Evolutionary conservation across 2,888 invertebrate genomes (phyloP).

Genomic region (Drosophila conformis): DNA sequence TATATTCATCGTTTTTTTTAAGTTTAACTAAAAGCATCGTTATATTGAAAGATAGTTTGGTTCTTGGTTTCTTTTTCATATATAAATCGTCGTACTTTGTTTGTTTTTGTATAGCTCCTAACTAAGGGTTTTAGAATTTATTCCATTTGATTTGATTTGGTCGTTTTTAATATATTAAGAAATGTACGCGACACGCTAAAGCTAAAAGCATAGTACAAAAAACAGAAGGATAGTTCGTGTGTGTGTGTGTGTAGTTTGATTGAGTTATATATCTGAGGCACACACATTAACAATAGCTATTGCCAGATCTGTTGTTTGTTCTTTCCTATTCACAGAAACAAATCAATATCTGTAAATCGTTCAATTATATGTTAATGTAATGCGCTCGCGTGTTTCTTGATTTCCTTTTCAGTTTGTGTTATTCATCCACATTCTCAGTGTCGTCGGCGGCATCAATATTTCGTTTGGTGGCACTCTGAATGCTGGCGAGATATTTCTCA

Average conservation of each 20-base stretch:
- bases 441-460: constrained; percentile 83
- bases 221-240: constrained; percentile 47
- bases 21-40: constrained; percentile 69
- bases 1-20: constrained; percentile 43
- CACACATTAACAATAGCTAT: constrained; percentile 48
- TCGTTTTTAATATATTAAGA: constrained; percentile 58
- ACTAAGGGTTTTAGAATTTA: constrained; percentile 48
- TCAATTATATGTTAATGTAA: constrained; percentile 23
- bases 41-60: constrained; percentile 18
- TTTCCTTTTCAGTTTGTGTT: constrained; percentile 37
- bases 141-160: constrained; percentile 50
- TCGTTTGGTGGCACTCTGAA: constrained; percentile 83
- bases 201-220: constrained; percentile 55
- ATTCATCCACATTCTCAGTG: constrained; percentile 77
- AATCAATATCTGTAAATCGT: constrained; percentile 19
- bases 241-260: constrained; percentile 14
- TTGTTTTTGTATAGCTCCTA: constrained; percentile 32
- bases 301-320: constrained; percentile 36
- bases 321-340: constrained; percentile 5
- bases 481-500: constrained; percentile 83
- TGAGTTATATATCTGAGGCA: constrained; percentile 14
- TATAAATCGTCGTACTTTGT: constrained; percentile 37
- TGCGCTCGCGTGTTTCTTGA: constrained; percentile 21
- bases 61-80: constrained; percentile 19
- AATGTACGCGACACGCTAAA: constrained; percentile 48